Evolutionary conservation across 2,888 invertebrate genomes (phyloP), one percentile per base, ranked within the genome.

Genomic region (Trachelus stipa): DNA sequence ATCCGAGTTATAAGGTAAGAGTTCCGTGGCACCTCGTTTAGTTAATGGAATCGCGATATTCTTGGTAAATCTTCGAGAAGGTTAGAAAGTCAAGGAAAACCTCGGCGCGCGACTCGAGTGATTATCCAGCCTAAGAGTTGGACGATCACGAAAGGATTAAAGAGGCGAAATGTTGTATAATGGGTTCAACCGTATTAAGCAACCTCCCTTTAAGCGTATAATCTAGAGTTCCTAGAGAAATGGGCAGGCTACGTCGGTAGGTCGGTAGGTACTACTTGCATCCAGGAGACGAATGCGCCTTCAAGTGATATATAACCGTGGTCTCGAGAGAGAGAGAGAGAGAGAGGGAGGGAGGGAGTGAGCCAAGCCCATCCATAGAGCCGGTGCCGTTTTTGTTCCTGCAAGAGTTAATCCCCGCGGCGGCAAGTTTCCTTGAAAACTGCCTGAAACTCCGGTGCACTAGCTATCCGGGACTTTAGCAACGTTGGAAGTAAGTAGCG

Each of bases 371-470:
- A 23, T 30, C n/a, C 80, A 77, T 79, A 79, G 77, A 77, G 68
- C 74, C 80, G 69, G 80, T 83, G 81, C 79, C 79, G 85, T 89
- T 89, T 89, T 89, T 88, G 86, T 88, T 84, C 83, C 80, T 76
- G 83, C 83, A 83, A 85, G 86, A 88, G 89, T 87, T 90, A 89
- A 90, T 89, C 87, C 87, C 79, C 83, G 84, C 81, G 80, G 77
- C 80, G 79, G 81, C 82, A 84, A 89, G 87, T 87, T 88, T 85
- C 84, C 81, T 83, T 81, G 84, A 83, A 86, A 87, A 87, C 84
- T 83, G 81, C 79, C 82, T 82, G 84, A 84, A 87, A 88, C 85
- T 87, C 81, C 78, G 12, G 33, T 79, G 76, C 74, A 77, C 74
- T 78, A 69, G 69, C 79, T 77, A 68, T 75, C 76, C 77, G 40